phyloP scores from a whole-genome alignment of 2,113 vertebrate genomes.

The Calyptomena viridis region DNA sequence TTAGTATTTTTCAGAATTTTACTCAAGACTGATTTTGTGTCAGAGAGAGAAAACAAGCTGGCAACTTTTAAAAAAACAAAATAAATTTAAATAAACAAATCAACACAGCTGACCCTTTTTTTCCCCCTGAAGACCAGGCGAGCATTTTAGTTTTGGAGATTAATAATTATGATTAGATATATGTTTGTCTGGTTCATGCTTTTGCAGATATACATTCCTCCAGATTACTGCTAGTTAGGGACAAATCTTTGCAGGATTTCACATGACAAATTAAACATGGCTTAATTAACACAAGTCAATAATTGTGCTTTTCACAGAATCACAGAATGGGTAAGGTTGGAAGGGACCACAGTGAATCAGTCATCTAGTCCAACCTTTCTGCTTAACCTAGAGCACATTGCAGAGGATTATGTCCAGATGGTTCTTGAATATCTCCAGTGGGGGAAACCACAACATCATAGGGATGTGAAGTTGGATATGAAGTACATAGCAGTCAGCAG shows the following conservation, averaged over 20 bases:
- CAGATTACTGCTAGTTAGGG: not conserved
- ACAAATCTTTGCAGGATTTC: not conserved
- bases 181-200: not conserved
- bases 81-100: not conserved
- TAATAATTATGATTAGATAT: not conserved
- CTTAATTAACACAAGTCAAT: fast-evolving
- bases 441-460: too few species aligned
- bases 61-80: not conserved
- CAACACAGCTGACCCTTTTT: fast-evolving
- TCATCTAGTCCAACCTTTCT: not conserved
- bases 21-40: not conserved
- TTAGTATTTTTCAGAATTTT: not conserved
- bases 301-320: not conserved
- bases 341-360: not conserved
- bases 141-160: not conserved
- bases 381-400: not conserved
- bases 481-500: not conserved
- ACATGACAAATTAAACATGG: not conserved
- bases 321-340: not conserved
- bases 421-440: not conserved
- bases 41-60: not conserved
- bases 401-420: fast-evolving
- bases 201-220: not conserved
- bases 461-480: fast-evolving
- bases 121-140: not conserved